Conservation (phyloP, 2,113 vertebrate genomes). For the Craseonycteris thonglongyai region DNA sequence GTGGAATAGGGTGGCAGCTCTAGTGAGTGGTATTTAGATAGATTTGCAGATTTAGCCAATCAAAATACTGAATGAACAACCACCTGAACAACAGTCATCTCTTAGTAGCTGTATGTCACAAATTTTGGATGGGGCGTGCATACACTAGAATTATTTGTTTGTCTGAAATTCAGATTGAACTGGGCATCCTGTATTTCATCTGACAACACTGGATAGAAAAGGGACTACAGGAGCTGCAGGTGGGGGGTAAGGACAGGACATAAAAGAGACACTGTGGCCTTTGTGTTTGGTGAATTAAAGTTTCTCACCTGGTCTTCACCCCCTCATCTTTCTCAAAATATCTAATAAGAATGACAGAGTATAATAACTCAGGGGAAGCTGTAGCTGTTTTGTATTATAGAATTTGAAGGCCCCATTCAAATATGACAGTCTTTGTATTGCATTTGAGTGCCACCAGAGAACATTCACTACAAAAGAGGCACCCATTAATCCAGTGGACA, state of each 20-base stretch:
- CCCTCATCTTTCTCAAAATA: background rate
- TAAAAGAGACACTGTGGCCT: background rate
- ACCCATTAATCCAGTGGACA: background rate
- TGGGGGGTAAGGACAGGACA: background rate
- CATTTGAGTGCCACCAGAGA: background rate
- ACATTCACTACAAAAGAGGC: background rate
- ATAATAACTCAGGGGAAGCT: background rate
- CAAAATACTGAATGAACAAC: background rate
- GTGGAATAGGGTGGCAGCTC: background rate
- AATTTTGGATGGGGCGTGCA: background rate
- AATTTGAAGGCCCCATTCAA: background rate
- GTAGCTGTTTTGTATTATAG: background rate
- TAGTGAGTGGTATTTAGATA: background rate
- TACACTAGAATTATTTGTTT: background rate
- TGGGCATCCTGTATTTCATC: background rate
- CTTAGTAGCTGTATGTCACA: background rate
- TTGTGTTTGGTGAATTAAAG: background rate
- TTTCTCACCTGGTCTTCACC: background rate
- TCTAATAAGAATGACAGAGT: background rate
- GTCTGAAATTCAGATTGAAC: background rate
- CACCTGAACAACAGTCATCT: background rate
- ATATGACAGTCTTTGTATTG: background rate
- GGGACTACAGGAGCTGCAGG: rapidly evolving
- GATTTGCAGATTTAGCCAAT: background rate
- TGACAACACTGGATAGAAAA: background rate